Percentiles rank a stretch among this genome's conserved stretches.
phyloP scores from a whole-genome alignment of 2,113 vertebrate species.

The Tragelaphus strepsiceros region DNA sequence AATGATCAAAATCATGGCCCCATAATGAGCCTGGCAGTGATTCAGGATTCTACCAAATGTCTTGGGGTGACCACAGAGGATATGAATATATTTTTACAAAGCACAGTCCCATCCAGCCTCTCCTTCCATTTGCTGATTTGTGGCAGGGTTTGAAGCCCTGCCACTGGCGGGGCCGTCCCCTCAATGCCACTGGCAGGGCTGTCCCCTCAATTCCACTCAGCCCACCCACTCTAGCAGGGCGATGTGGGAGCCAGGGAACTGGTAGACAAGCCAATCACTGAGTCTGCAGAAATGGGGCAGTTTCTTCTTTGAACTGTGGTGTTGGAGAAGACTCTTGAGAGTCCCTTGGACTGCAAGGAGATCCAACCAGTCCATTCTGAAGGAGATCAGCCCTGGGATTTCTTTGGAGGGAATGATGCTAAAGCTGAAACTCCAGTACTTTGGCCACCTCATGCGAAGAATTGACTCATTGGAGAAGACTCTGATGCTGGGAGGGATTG shows the following conservation, averaged over 20 bases:
- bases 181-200: neutral
- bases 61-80: neutral
- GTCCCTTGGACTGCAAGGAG: too few species aligned
- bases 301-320: neutral
- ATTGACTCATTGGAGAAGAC: too few species aligned
- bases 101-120: neutral
- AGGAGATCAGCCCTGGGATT: too few species aligned
- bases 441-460: too few species aligned
- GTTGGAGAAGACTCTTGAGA: too few species aligned
- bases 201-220: accelerated
- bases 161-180: neutral
- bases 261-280: accelerated
- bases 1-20: neutral
- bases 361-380: too few species aligned
- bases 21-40: neutral
- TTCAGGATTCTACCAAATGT: neutral
- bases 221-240: too few species aligned
- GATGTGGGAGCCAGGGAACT: neutral
- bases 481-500: too few species aligned
- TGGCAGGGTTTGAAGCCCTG: neutral
- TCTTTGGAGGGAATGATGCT: too few species aligned
- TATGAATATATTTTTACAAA: neutral
- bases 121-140: neutral
- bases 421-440: too few species aligned
- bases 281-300: neutral